Evolutionary conservation across 2,797 vertebrate species (phyloP), one percentile per base, ranked within the genome.

Genomic region (Artibeus lituratus): DNA sequence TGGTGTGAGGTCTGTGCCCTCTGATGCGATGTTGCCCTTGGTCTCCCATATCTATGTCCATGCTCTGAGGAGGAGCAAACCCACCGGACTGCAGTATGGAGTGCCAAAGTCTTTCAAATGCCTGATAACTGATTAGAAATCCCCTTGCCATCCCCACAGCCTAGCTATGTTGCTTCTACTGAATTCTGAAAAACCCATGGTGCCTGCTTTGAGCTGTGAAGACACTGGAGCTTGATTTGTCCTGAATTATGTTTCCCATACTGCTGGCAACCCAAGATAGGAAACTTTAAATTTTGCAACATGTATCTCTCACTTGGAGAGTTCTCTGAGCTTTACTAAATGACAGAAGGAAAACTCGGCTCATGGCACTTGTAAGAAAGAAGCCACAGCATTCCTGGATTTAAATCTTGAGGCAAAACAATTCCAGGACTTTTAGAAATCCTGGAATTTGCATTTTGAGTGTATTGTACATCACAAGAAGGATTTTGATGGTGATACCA

Each of bases 401-500:
- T 96, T 87, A 90, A 73, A 93, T 83, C 77, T 92, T 77, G 18
- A 90, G 78, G 93, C 82, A 67, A 62, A 87, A 86, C 95, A 95
- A 42, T 95, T 87, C 57, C n/a, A 29, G 76, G 72, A 70, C 73
- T 92, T 94, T 97, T 87, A 96, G 81, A 91, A 93, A 93, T 80
- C 92, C 65, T 88, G 62, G 85, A 86, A 93, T 98, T 97, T 96
- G 86, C 94, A 96, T 97, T 94, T 96, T 76, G 59, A 91, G 93
- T 74, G 59, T 87, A 42, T 92, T 93, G 67, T 19, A 74, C 24
- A 94, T 97, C 92, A 94, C 57, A 87, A 92, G 94, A 94, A 93
- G 87, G 87, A 88, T 96, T 93, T 69, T 59, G 57, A 87, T 82
- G 81, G 81, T 74, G 47, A 92, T 96, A 92, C 92, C 84, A 88